Evolutionary conservation across 2,888 invertebrate genomes (phyloP), one percentile per base, ranked within the genome.

Genomic region (Eupithecia subumbrata): DNA sequence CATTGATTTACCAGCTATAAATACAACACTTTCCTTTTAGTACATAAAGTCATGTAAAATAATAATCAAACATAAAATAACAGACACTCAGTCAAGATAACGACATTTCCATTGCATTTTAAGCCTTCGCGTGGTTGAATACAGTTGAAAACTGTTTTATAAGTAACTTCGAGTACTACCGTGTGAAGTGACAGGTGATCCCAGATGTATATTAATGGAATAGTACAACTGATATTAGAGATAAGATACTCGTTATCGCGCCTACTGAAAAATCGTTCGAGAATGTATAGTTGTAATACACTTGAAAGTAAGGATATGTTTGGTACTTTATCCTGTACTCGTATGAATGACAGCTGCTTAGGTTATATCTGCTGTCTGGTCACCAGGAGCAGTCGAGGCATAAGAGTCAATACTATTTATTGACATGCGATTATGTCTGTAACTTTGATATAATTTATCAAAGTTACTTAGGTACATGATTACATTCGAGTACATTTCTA

Each of bases 151-250:
- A 76, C 69, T 69, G 76, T 48, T 74, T 18, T 63, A 30, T 64
- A 64, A 37, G 43, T 71, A 75, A 70, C 64, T 45, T 72, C 14
- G 64, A 72, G 64, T 64, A 75, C 78, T 76, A 79, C 73, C 84
- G 89, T 90, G 91, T 25, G 89, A 90, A 80, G 74, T 48, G 81
- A 82, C 91, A 91, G 89, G 84, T 91, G 91, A 79, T 80, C 80
- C 76, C 73, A 75, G 76, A 72, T 80, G 81, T 82, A 83, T 86
- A 75, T 77, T 79, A 84, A 84, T 84, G 84, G 83, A 84, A 85
- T 85, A 84, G 80, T 84, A 78, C 83, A 81, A 76, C 84, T 79
- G 87, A 88, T 89, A 88, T 80, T 79, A 76, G 56, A 87, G 90
- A 91, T 91, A 91, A 82, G 82, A 78, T 77, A 82, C 84, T 88